Evolutionary conservation across 92 coral and sea anemone species (phyloP), one percentile per base, ranked within the genome.

Genomic region (Epizoanthus illoricatus): DNA sequence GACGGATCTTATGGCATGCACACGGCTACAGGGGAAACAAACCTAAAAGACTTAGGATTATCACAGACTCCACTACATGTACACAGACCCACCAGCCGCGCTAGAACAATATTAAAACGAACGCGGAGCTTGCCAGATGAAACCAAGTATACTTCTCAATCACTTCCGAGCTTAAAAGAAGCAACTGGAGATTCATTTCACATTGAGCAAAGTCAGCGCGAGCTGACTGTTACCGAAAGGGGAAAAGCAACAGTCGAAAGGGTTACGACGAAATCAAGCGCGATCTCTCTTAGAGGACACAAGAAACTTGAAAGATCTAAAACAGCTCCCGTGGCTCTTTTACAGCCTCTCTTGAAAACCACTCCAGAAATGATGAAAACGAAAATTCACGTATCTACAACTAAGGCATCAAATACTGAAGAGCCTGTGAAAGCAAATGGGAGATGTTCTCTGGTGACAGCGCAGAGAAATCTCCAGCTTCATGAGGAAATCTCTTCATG

Each of bases 271-370:
- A 80, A 64, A 23, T 18, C 74, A 7, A 67, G 8, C 56, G 73
- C 61, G 2, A 28, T 60, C 71, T 33, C 55, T 33, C 39, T 36
- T n/a, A 33, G 68, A 10, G 73, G 24, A 24, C 94, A 91, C 74
- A 88, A 80, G 80, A 88, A 86, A 61, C 84, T 91, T 21, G 92
- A 88, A 86, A 81, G 94, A 60, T 91, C 86, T 21, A 86, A 88
- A 86, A 91, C 94, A 4, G 89, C 94, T 33, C 94, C 94, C 5
- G 86, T 88, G 13, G 56, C 84, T n/a, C 60, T 86, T 68, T 55
- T 91, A 12, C 89, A 91, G 71, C 90, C 94, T 24, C 75, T 85
- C 58, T 23, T 81, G 56, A 85, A 85, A 74, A 88, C 92, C 7
- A 86, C 85, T 12, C 90, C 87, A 54, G 84, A 82, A 24, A 84